Evolutionary conservation across 1,140 invertebrate genomes (phyloP), one percentile per base, ranked within the genome.

Genomic region (Pseudomyrmex sp.): DNA sequence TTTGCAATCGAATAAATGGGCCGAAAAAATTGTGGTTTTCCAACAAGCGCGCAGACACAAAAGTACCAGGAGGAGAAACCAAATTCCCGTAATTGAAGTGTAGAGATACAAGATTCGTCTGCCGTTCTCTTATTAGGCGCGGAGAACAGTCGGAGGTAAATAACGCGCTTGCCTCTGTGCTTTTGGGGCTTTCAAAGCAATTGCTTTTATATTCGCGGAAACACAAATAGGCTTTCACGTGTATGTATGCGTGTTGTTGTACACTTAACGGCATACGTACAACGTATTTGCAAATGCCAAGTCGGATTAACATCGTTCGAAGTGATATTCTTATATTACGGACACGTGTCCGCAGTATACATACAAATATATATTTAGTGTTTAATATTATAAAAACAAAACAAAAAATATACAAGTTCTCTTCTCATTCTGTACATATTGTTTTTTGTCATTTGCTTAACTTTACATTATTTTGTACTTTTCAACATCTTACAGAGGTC

Each of bases 361-460:
- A 80, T 80, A n/a, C 48, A 72, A 54, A 70, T 35, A 23, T 48
- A 80, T 80, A 70, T 80, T 80, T 76, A 76, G 61, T 65, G 23
- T 65, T 76, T 70, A 61, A 80, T 72, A 20, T 48, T 35, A 35
- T 35, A 7, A 35, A 35, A 35, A 35, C 35, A 35, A 35, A 35
- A 7, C 5, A 35, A 35, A 2, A 35, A 35, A 35, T 35, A 35
- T 35, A 35, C 35, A 7, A 35, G 35, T 35, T 35, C 0, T 35
- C 35, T 35, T 35, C 35, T 35, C 5, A 35, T 7, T 35, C 35
- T 35, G 35, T 35, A 35, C 5, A 35, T 35, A 35, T 35, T 35
- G 35, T 5, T 35, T 35, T 35, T 35, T 35, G 7, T 7, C 0
- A 35, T 35, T 35, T 35, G 35, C 5, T 35, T 35, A 35, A 35